Evolutionary conservation across 1,140 invertebrate genomes (phyloP), one percentile per base, ranked within the genome.

Genomic region (Condylostylus longicornis): DNA sequence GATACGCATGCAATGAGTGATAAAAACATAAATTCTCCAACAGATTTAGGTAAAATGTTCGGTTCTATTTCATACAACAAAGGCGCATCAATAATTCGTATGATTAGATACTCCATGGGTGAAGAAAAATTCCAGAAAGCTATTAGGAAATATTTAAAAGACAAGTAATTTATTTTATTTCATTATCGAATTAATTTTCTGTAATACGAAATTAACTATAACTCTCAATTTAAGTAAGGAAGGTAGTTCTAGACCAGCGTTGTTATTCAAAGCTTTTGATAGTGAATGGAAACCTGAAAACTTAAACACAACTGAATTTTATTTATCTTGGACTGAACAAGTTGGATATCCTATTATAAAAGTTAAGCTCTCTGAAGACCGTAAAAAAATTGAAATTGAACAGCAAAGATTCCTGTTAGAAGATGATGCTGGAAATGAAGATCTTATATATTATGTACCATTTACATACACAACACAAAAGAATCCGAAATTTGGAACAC

Each of bases 21-120:
- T 40, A 42, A 53, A 14, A 45, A 53, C 22, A 54, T 69, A 5
- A 62, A 63, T 35, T 66, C 63, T 8, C 66, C 68, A 1, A 49
- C 45, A 0, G 56, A 71, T 36, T 59, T 73, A 1, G 53, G 58
- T 5, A 51, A 51, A 6, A 73, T 72, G 59, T 77, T 77, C 42
- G 65, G 67, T 14, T 63, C 58, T 10, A 67, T 76, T 33, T 67
- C 68, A 1, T 77, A 77, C 42, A 70, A 68, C 35, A 77, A 77
- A 53, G 74, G 72, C 17, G 78, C 69, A 2, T 63, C 71, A 9
- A 54, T 88, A 10, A 73, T 87, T 13, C 65, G 80, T 40, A 86
- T 86, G 83, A 74, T 82, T 47, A 65, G 75, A 43, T 69, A 78
- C 47, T 69, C 78, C 21, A 62, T 86, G n/a, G 75, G 77, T 4